Percentiles rank a stretch among this genome's conserved stretches.
Evolutionary conservation across 2,113 vertebrate species (phyloP).

Genomic region (Nesogale talazaci): DNA sequence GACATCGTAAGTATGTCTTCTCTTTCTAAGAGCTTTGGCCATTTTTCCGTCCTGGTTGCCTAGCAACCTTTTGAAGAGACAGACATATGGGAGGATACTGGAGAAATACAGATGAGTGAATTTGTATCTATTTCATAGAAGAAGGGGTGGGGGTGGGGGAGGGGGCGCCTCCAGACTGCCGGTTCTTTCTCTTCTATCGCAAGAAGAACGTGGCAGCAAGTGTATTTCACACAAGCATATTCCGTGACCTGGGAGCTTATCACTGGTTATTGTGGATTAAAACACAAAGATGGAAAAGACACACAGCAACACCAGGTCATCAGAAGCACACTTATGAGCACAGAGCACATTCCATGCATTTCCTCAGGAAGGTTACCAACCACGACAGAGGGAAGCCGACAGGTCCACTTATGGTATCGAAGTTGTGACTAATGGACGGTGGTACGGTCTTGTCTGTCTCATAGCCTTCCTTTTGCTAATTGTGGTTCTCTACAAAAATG

Average conservation of each 20-base stretch:
- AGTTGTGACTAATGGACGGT: neutral
- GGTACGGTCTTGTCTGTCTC: neutral
- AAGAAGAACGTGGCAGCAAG: neutral
- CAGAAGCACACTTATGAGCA: neutral
- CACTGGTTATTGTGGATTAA: neutral
- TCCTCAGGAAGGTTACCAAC: neutral
- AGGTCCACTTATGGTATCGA: neutral
- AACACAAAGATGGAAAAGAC: slow-evolving; percentile 31
- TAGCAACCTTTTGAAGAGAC: slow-evolving; percentile 69
- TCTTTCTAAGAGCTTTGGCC: slow-evolving; percentile 55
- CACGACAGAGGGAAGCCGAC: too few species aligned
- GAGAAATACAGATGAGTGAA: slow-evolving; percentile 54
- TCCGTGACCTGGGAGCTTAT: neutral
- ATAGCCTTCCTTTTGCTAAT: neutral
- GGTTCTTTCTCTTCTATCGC: neutral
- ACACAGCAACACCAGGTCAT: neutral
- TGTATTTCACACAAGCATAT: neutral
- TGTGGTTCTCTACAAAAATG: neutral
- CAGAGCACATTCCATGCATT: neutral
- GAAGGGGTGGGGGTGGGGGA: neutral
- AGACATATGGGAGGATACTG: slow-evolving; percentile 44
- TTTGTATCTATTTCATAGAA: slow-evolving; percentile 59
- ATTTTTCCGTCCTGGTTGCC: slow-evolving; percentile 72
- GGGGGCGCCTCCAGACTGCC: too few species aligned
- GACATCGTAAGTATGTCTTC: slow-evolving; percentile 64